Evolutionary conservation across 2,797 vertebrate species (phyloP), one percentile per base, ranked within the genome.

Genomic region (Xerus rutilus): DNA sequence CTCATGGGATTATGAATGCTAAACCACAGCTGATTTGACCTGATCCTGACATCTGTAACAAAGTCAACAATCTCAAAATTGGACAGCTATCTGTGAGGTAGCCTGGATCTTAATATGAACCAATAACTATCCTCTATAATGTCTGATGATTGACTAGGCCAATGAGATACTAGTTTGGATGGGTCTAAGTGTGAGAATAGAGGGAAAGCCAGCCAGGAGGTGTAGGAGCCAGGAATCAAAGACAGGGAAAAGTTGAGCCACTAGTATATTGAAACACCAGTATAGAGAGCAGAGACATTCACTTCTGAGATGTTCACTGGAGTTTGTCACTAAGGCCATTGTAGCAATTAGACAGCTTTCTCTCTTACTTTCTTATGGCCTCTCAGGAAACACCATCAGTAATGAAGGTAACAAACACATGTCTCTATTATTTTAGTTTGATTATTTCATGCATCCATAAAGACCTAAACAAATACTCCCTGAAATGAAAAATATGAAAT

Each of bases 401-500:
- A 73, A 57, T 57, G 13, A 54, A 72, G 13, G 32, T 78, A 86
- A 81, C 8, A 7, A 74, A 74, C 2, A 49, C 49, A 0, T 18
- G 14, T 79, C 62, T 86, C 9, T 85, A 43, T 91, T 83, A 83
- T 43, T 82, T 84, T 21, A 73, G 32, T 67, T 79, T 65, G 32
- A 57, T 7, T 35, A n/a, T 84, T 45, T 72, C 17, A 7, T 78
- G 5, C 28, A 59, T 67, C 28, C 65, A 49, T 91, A 93, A 85
- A 67, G 20, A 94, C 7, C 69, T 57, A 25, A 86, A 81, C 18
- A 70, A 62, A 69, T 13, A 78, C 7, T 52, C 90, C 17, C 1
- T 93, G 20, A 74, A 91, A n/a, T 84, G 13, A 88, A 67, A 21
- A 87, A 86, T n/a, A 88, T 62, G 43, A 91, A 86, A 70, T 43